Conservation (phyloP, 2,797 vertebrate genomes). For the Myripristis murdjan region DNA sequence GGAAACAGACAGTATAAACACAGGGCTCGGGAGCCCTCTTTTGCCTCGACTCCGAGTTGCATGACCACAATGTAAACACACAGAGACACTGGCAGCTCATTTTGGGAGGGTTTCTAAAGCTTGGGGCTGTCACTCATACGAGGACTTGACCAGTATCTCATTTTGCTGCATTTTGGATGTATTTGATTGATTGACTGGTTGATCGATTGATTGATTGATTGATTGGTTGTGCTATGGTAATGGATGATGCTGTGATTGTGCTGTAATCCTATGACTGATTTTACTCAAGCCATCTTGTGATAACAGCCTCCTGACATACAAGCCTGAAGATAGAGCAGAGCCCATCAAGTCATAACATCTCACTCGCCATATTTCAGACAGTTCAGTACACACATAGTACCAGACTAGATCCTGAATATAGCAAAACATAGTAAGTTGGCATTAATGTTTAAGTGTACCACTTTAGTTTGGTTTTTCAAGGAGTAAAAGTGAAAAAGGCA, state of each 20-base stretch:
- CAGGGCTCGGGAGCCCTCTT: constrained; percentile 59
- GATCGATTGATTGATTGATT: not conserved
- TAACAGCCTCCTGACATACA: constrained; percentile 10
- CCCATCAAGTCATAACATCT: constrained; percentile 2
- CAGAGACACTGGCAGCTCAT: constrained; percentile 48
- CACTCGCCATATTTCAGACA: not conserved
- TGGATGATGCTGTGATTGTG: not conserved
- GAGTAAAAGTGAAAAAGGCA: constrained; percentile 74
- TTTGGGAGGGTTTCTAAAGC: constrained; percentile 41
- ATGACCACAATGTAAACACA: constrained; percentile 65
- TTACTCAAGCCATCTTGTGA: constrained; percentile 16
- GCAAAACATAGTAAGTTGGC: constrained; percentile 46
- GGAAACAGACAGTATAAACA: constrained; percentile 84
- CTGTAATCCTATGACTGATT: constrained; percentile 1
- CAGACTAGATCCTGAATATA: constrained; percentile 22
- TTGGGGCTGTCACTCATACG: constrained; percentile 13
- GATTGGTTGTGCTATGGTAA: not conserved
- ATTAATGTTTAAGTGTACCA: constrained; percentile 47
- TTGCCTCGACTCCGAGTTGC: constrained; percentile 54
- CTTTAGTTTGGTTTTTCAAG: constrained; percentile 57
- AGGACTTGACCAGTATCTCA: not conserved
- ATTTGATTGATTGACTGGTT: not conserved
- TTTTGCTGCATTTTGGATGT: not conserved
- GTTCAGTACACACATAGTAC: constrained; percentile 30
- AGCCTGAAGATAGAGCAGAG: constrained; percentile 11